Evolutionary conservation across 2,113 vertebrate genomes (phyloP).

Genomic region (Todiramphus saurophagus): DNA sequence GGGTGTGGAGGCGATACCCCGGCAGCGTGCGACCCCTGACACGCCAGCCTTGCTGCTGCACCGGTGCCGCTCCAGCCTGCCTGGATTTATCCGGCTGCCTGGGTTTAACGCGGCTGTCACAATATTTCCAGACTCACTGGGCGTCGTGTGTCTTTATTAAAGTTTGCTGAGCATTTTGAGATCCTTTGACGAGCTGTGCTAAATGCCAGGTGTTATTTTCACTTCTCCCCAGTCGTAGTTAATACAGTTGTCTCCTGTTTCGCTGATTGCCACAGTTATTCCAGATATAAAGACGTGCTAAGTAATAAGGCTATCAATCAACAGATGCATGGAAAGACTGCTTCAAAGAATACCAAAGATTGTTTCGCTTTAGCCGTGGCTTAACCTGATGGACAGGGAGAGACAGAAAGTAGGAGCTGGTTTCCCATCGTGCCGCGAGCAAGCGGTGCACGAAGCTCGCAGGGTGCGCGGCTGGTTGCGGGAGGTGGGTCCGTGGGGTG

Average conservation of each 20-base stretch:
- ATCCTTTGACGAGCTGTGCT: not conserved
- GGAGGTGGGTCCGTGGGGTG: accelerated
- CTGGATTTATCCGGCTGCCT: not conserved
- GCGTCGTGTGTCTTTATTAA: not conserved
- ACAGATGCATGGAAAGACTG: not conserved
- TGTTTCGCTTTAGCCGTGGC: not conserved
- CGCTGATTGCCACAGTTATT: not conserved
- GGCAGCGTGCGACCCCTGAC: accelerated
- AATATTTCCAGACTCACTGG: not conserved
- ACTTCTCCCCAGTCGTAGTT: not conserved
- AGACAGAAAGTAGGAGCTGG: not conserved
- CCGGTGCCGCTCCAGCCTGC: accelerated
- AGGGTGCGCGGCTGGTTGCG: accelerated
- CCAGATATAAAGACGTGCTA: not conserved
- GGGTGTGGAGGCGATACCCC: accelerated
- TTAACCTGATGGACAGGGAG: not conserved
- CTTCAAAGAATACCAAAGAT: not conserved
- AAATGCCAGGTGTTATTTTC: slow-evolving; percentile 23
- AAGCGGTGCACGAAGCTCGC: accelerated
- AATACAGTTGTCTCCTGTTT: slow-evolving; percentile 16
- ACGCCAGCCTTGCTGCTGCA: not conserved
- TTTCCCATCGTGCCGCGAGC: accelerated
- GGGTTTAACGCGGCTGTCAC: not conserved
- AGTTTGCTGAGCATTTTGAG: slow-evolving; percentile 23
- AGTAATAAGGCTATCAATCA: not conserved